Evolutionary conservation across 30 jellyfish, hydroid and myxozoan genomes (phyloP), one percentile per base, ranked within the genome.

Genomic region (Morbakka virulenta): DNA sequence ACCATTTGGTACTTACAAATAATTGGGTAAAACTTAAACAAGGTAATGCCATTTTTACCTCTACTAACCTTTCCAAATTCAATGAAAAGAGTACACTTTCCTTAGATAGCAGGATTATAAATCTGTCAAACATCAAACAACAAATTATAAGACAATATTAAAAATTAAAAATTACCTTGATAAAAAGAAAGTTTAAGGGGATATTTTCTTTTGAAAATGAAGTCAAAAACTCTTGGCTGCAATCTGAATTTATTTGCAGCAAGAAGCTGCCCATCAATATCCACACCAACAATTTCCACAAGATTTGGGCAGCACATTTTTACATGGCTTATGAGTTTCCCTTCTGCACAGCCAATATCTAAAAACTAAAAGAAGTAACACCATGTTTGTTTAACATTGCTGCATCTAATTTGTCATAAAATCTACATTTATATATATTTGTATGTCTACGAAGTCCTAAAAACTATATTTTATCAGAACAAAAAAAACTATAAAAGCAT

Each of bases 261-360:
- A 2, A 93, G 89, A 29, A 73, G 28, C 0, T 77, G 87, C 49
- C 47, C 51, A 69, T 93, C 97, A 48, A 93, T 67, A 64, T 93
- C 99, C 33, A 93, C 78, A 36, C 99, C 99, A 81, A 52, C n/a
- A 3, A 87, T 76, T 50, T 72, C 88, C 64, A 81, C 97, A 3
- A 93, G 94, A 27, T 41, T 25, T 13, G 80, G 80, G 63, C 99
- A 93, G 32, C 52, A 79, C 36, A 72, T 52, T 71, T 77, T 93
- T 11, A 93, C 34, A 23, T 67, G 13, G n/a, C 77, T 36, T 34
- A 93, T 73, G 29, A 93, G 82, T 41, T 85, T 76, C n/a, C 93
- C 95, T 57, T 93, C 99, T 9, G 97, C 69, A 69, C 99, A 93
- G 22, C 99, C 99, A 48, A 88, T 79, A 36, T 93, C 99, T 33